Evolutionary conservation across 1,140 invertebrate species (phyloP).

Genomic region (Hypsibius dujardini): DNA sequence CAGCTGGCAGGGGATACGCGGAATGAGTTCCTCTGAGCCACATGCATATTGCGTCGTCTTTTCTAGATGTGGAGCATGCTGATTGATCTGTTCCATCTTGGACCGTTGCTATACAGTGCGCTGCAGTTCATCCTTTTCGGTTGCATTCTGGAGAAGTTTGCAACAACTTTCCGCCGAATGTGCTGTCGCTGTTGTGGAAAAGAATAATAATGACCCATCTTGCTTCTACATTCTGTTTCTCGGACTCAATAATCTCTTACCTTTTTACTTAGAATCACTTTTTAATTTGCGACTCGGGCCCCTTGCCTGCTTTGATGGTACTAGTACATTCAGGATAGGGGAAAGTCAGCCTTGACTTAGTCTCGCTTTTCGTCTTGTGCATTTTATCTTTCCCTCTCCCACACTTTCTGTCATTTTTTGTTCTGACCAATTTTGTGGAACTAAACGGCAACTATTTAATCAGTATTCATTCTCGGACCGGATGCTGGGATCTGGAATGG

Average conservation of each 20-base stretch:
- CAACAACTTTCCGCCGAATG: background rate
- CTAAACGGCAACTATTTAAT: background rate
- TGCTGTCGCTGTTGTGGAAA: conserved; percentile 14
- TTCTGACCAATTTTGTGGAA: background rate
- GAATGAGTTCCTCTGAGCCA: too few relatives aligned
- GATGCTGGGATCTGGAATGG: background rate
- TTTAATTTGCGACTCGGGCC: too few relatives aligned
- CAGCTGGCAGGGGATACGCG: too few relatives aligned
- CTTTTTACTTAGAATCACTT: too few relatives aligned
- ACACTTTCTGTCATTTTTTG: background rate
- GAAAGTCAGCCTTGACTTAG: too few relatives aligned
- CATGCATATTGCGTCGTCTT: too few relatives aligned
- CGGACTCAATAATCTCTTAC: too few relatives aligned
- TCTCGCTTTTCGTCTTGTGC: too few relatives aligned
- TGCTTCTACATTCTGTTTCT: too few relatives aligned
- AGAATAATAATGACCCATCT: background rate
- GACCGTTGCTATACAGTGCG: background rate
- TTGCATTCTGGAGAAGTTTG: conserved; percentile 15
- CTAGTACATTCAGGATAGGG: too few relatives aligned
- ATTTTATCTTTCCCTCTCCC: background rate
- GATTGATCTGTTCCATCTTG: conserved; percentile 11
- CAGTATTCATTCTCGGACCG: background rate
- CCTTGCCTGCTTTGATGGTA: too few relatives aligned
- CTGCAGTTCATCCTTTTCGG: conserved; percentile 17
- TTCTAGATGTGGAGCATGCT: background rate